A percentile compares a stretch with the other conserved stretches of the same genome.
Evolutionary conservation across 1,140 invertebrate species (phyloP).

Genomic region (Drosophila pallidifrons): DNA sequence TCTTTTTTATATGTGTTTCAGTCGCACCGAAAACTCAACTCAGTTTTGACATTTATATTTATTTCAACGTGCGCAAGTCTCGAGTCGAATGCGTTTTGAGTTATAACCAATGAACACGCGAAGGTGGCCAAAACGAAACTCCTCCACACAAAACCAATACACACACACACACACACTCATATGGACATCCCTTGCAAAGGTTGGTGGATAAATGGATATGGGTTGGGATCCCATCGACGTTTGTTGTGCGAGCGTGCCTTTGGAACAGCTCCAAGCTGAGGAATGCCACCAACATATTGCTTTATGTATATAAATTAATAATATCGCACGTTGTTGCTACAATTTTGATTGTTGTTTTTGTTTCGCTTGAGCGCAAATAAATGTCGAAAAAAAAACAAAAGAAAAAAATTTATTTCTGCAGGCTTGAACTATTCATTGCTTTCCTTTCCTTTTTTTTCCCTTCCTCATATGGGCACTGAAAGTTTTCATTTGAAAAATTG

Average conservation of each 20-base stretch:
- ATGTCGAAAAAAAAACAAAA: conserved; percentile 64
- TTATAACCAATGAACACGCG: conserved; percentile 80
- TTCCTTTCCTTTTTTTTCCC: background rate
- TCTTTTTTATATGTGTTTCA: conserved; percentile 31
- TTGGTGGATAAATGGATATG: conserved; percentile 20
- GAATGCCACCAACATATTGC: conserved; percentile 50
- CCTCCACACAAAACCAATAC: conserved; percentile 36
- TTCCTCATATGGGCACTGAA: conserved; percentile 34
- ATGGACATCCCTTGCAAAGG: conserved; percentile 24
- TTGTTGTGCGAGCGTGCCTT: conserved; percentile 54
- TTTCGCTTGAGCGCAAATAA: conserved; percentile 40
- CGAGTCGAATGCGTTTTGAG: conserved; percentile 70
- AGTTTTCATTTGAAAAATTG: conserved; percentile 75
- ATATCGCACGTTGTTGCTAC: conserved; percentile 62
- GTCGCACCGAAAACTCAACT: conserved; percentile 70
- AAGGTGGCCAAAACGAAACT: conserved; percentile 72
- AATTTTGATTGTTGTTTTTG: conserved; percentile 55
- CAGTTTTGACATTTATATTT: conserved; percentile 84
- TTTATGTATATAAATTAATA: conserved; percentile 63
- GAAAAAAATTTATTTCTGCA: conserved; percentile 39
- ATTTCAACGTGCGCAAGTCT: conserved; percentile 75
- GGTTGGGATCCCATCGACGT: background rate
- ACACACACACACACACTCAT: conserved; percentile 35
- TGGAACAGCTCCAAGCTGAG: conserved; percentile 34
- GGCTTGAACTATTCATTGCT: background rate